Evolutionary conservation across 1,140 invertebrate genomes (phyloP), one percentile per base, ranked within the genome.

Genomic region (Drosophila eugracilis): DNA sequence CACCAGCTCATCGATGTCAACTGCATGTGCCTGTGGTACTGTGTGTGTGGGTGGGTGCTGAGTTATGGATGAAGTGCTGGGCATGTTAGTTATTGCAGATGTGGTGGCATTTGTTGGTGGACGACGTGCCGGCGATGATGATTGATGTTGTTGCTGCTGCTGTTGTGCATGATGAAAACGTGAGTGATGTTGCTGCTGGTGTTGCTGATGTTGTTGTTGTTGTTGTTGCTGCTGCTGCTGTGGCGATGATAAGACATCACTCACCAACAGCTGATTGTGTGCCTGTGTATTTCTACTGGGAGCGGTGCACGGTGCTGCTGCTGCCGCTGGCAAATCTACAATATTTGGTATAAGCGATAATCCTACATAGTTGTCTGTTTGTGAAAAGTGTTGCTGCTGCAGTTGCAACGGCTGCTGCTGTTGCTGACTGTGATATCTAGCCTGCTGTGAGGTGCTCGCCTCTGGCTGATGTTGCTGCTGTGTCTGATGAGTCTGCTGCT

Each of bases 281-380:
- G 77, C 30, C 39, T 62, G 66, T 75, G 70, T 54, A 42, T 59
- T 73, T 79, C 76, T 85, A 85, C 32, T 73, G 77, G 75, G 76
- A 48, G 65, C 80, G 57, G 39, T 34, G 45, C 49, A 37, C 48
- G 28, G 24, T 37, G 50, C 41, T 42, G 42, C 30, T 22, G 66
- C 34, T 36, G 22, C 39, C 19, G 55, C 32, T 76, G 78, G 75
- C 72, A 77, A 62, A 57, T 90, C 81, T 75, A 90, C 59, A 53
- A 89, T 88, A 78, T 88, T 88, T 88, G 83, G 84, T 84, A 88
- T 76, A 17, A 88, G 83, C 67, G 81, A 88, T 72, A 90, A 65
- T 75, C 88, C 88, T 83, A 90, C 88, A 88, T 90, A 90, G 60
- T 86, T 85, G 76, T 90, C 81, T 74, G 88, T 90, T 74, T 90